phyloP scores from a whole-genome alignment of 2,797 vertebrate species.

The Cryptoprocta ferox region DNA sequence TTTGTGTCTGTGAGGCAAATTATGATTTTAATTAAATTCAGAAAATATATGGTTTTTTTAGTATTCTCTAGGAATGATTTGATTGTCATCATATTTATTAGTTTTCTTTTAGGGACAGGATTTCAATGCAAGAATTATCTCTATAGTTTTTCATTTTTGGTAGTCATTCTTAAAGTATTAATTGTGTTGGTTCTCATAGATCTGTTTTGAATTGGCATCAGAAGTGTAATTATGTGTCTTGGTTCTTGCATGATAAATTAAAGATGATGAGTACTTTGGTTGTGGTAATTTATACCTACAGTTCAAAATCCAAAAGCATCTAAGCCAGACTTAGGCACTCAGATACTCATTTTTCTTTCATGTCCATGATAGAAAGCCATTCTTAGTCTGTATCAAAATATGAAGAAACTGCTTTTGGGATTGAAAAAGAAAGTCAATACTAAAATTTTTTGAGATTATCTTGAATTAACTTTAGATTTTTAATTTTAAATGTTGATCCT shows the following conservation, averaged over 20 bases:
- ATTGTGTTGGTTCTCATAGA: slow-evolving; percentile 29
- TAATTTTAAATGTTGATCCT: slow-evolving; percentile 57
- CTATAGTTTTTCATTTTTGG: slow-evolving; percentile 15
- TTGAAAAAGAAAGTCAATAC: slow-evolving; percentile 53
- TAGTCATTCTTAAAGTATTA: slow-evolving; percentile 50
- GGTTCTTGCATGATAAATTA: slow-evolving; percentile 63
- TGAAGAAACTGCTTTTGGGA: slow-evolving; percentile 54
- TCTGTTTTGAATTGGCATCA: slow-evolving; percentile 27
- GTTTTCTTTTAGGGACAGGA: slow-evolving; percentile 31
- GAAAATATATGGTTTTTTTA: not conserved
- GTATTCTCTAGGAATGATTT: slow-evolving; percentile 40
- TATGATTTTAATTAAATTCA: slow-evolving; percentile 55
- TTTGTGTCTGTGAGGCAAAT: slow-evolving; percentile 6
- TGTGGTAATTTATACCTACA: slow-evolving; percentile 62
- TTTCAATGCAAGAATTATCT: slow-evolving; percentile 33
- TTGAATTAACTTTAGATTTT: slow-evolving; percentile 58
- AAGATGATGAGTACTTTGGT: slow-evolving; percentile 58
- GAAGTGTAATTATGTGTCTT: slow-evolving; percentile 66
- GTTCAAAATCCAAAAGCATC: slow-evolving; percentile 53
- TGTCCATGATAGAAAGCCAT: not conserved
- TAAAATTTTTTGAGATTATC: slow-evolving; percentile 34
- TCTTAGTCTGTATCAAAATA: slow-evolving; percentile 38
- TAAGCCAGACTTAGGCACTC: slow-evolving; percentile 30
- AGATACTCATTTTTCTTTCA: slow-evolving; percentile 52
- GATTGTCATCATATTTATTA: not conserved